A percentile compares a stretch with the other conserved stretches of the same genome.
These are phyloP conservation scores for Celastrina argiolus DNA, from an alignment of 2,888 invertebrate species.

Conservation along the genomic window DNA sequence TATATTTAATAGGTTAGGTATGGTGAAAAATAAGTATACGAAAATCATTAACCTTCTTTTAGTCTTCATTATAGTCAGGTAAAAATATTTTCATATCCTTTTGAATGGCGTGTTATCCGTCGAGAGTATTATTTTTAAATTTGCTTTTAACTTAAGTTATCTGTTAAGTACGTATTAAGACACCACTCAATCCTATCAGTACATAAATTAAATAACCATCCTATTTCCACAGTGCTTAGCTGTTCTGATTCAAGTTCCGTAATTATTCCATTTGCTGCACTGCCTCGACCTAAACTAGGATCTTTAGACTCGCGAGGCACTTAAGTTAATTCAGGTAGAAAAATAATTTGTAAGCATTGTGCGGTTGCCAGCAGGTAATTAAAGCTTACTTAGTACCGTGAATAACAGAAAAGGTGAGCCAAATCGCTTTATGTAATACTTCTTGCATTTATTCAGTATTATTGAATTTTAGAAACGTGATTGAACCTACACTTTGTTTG, in stretches of 20 bases:
- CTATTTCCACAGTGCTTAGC: neutral
- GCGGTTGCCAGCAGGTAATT: slow-evolving; percentile 32
- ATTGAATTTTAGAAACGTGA: neutral
- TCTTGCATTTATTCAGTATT: neutral
- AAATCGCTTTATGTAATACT: slow-evolving; percentile 26
- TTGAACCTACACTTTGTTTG: too few species aligned
- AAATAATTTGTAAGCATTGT: slow-evolving; percentile 32
- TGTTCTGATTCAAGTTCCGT: neutral
- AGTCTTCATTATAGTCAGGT: too few species aligned
- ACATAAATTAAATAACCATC: neutral
- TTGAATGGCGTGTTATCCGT: too few species aligned
- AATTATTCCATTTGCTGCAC: slow-evolving; percentile 17
- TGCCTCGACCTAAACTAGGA: slow-evolving; percentile 6
- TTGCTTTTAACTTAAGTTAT: too few species aligned
- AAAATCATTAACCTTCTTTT: too few species aligned
- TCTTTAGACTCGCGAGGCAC: slow-evolving; percentile 26
- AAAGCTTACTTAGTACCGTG: slow-evolving; percentile 31
- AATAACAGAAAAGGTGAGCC: slow-evolving; percentile 29
- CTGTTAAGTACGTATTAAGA: too few species aligned
- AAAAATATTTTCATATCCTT: too few species aligned
- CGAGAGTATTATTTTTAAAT: too few species aligned
- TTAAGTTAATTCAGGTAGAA: slow-evolving; percentile 32
- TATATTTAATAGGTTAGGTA: too few species aligned
- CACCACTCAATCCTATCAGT: too few species aligned
- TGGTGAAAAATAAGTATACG: too few species aligned